Conservation (phyloP, 2,113 vertebrate species). For the Pterocles orientalis region DNA sequence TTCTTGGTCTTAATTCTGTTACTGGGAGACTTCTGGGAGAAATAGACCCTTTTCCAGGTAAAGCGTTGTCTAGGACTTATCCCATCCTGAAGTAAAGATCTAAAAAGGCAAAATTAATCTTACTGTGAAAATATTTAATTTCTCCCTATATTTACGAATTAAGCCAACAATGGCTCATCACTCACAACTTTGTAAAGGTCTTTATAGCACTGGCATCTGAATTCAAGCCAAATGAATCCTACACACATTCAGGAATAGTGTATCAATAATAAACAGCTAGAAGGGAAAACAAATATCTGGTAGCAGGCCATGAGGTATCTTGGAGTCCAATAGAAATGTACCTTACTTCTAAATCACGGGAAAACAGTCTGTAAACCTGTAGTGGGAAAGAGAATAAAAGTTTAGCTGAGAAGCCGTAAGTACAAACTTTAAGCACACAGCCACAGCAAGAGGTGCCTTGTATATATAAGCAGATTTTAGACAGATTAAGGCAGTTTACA, state of each 20-base stretch:
- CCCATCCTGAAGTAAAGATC: not conserved
- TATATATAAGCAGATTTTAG: not conserved
- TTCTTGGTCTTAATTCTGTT: not conserved
- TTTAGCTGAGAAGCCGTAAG: not conserved
- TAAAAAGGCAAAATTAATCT: not conserved
- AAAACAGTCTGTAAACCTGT: not conserved
- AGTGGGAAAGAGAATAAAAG: not conserved
- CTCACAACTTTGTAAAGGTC: not conserved
- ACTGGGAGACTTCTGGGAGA: not conserved
- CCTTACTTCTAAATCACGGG: not conserved
- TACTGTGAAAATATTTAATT: not conserved
- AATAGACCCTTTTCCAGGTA: not conserved
- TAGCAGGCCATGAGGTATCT: not conserved
- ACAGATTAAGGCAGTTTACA: constrained; percentile 17
- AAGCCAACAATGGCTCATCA: not conserved
- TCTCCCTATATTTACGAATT: not conserved
- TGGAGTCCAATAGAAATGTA: not conserved
- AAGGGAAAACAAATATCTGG: not conserved
- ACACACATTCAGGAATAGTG: not conserved
- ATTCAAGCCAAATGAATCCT: not conserved
- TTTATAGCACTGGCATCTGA: not conserved
- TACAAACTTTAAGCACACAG: not conserved
- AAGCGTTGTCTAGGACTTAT: not conserved
- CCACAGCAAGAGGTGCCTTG: not conserved
- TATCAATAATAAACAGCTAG: not conserved